A percentile compares a stretch with the other conserved stretches of the same genome.
phyloP scores from a whole-genome alignment of 1,140 invertebrate genomes.

The Hyposmocoma kahamanoa region DNA sequence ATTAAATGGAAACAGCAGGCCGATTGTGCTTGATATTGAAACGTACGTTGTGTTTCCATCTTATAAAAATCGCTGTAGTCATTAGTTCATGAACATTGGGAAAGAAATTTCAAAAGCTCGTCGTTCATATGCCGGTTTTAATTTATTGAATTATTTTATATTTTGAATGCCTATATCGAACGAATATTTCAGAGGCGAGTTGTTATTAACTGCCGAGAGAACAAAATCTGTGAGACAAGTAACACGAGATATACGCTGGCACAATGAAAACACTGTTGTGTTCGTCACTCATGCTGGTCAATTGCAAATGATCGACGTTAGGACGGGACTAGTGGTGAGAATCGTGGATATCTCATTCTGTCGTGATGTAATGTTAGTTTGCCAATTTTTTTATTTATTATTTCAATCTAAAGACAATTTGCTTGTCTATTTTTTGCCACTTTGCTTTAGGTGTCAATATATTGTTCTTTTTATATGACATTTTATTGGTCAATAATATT shows the following conservation, averaged over 20 bases:
- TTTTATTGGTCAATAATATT: no score
- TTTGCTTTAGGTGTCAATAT: no score
- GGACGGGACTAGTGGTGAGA: slow-evolving; percentile 30
- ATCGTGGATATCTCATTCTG: no score
- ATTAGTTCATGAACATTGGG: background rate
- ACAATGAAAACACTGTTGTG: slow-evolving; percentile 30
- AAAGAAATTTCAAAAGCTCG: background rate
- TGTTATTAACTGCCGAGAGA: slow-evolving; percentile 19
- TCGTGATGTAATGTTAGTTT: no score
- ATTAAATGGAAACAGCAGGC: slow-evolving; percentile 45
- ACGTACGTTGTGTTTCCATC: slow-evolving; percentile 29
- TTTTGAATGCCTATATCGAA: no score
- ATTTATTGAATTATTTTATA: background rate
- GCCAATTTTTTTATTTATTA: no score
- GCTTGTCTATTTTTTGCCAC: no score
- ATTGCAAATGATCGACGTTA: slow-evolving; percentile 34
- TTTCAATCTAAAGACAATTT: no score
- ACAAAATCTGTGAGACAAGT: slow-evolving; percentile 20
- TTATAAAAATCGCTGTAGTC: no score
- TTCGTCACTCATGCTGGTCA: slow-evolving; percentile 40
- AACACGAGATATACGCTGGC: slow-evolving; percentile 43
- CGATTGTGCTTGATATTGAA: slow-evolving; percentile 47
- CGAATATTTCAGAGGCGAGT: slow-evolving; percentile 21
- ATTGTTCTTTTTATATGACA: no score
- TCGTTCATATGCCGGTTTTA: background rate